A percentile compares a stretch with the other conserved stretches of the same genome.
Evolutionary conservation across 1,140 invertebrate species (phyloP).

Genomic region (Camponotus vicinus): DNA sequence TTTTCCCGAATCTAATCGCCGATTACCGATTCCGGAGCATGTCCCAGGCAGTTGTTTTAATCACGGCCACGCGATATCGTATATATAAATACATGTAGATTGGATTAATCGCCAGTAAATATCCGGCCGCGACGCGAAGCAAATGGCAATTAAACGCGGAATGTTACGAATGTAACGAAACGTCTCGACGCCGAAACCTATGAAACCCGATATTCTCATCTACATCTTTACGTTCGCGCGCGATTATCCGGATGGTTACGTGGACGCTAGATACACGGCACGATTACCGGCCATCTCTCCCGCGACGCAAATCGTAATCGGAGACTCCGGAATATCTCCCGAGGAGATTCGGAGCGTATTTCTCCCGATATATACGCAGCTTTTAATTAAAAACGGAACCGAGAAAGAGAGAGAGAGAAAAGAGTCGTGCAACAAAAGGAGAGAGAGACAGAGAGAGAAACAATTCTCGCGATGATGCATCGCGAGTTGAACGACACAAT

Average conservation of each 20-base stretch:
- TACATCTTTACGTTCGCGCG: slow-evolving; percentile 30
- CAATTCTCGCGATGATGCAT: not conserved
- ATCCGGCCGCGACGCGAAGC: slow-evolving; percentile 2
- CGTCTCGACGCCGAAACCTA: slow-evolving; percentile 51
- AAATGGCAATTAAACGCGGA: slow-evolving; percentile 47
- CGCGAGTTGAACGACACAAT: slow-evolving; percentile 37
- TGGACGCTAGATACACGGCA: no score
- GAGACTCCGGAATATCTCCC: slow-evolving; percentile 52
- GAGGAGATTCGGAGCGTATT: slow-evolving; percentile 21
- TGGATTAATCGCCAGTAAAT: slow-evolving; percentile 65
- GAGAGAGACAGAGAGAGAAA: not conserved
- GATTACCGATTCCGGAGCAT: slow-evolving; percentile 50
- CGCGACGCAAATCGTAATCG: slow-evolving; percentile 44
- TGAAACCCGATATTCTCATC: slow-evolving; percentile 47
- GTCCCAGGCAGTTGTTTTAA: slow-evolving; percentile 27
- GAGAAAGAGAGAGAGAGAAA: not conserved
- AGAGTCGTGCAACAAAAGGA: not conserved
- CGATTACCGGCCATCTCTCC: no score
- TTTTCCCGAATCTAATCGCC: slow-evolving; percentile 60
- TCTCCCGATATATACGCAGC: not conserved
- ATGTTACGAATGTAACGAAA: slow-evolving; percentile 37
- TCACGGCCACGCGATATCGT: slow-evolving; percentile 61
- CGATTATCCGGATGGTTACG: not conserved
- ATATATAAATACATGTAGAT: not conserved
- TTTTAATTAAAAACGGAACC: not conserved